Conservation (phyloP, 1,140 invertebrate species). For the Lasaia peninsularis region DNA sequence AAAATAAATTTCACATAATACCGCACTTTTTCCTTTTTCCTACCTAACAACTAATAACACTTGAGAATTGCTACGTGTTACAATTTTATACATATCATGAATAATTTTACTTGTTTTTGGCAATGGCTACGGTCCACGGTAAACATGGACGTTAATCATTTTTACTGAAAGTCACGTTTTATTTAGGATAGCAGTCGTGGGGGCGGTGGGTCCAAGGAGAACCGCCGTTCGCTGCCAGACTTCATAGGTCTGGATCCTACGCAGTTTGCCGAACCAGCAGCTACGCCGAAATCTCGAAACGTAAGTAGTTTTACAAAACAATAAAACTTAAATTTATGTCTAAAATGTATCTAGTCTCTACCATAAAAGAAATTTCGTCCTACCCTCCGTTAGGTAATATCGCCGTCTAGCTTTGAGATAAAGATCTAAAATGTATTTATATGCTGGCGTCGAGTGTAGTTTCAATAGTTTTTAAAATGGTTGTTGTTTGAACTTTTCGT, state of each 20-base stretch:
- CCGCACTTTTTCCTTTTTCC: background rate
- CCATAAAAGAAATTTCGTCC: background rate
- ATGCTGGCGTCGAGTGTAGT: slow-evolving; percentile 1
- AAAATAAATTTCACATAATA: too few relatives aligned
- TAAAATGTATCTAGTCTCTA: background rate
- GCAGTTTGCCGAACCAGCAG: slow-evolving; percentile 32
- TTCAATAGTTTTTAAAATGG: slow-evolving; percentile 16
- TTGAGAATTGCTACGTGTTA: background rate
- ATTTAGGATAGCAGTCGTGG: slow-evolving; percentile 45
- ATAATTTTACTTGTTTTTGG: slow-evolving; percentile 3
- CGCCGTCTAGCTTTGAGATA: slow-evolving; percentile 20
- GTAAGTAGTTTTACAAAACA: slow-evolving; percentile 35
- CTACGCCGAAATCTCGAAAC: slow-evolving; percentile 30
- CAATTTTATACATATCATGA: background rate
- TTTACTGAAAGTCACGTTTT: slow-evolving; percentile 10
- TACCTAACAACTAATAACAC: background rate
- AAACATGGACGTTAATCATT: slow-evolving; percentile 4
- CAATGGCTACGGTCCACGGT: background rate
- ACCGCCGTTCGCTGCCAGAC: slow-evolving; percentile 49
- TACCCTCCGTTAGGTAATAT: slow-evolving; percentile 18
- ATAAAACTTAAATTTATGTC: slow-evolving; percentile 6
- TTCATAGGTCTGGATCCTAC: slow-evolving; percentile 43
- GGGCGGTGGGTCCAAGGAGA: slow-evolving; percentile 46
- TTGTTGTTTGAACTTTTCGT: background rate
- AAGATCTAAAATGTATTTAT: slow-evolving; percentile 13